Conservation (phyloP, 1,140 invertebrate genomes). For the Magallana angulata region DNA sequence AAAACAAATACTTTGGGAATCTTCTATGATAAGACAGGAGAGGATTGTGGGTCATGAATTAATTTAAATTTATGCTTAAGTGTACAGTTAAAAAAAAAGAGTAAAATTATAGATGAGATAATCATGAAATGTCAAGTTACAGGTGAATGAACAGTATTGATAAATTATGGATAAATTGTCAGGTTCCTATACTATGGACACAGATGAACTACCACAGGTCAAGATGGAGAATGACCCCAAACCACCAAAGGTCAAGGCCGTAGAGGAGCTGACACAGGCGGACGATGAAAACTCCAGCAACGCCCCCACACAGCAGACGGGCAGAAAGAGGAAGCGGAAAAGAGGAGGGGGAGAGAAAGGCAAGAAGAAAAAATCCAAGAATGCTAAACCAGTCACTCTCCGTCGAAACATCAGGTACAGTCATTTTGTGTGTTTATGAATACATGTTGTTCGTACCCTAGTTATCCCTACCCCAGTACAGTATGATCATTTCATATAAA, state of each 20-base stretch:
- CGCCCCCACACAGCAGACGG: conserved; percentile 32
- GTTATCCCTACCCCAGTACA: not conserved
- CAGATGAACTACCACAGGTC: conserved; percentile 44
- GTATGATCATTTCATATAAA: not conserved
- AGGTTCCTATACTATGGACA: not conserved
- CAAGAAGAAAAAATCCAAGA: conserved; percentile 59
- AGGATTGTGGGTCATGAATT: too few species aligned
- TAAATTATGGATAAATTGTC: not conserved
- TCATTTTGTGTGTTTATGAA: not conserved
- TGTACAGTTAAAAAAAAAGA: too few species aligned
- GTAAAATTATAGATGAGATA: too few species aligned
- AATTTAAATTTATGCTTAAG: too few species aligned
- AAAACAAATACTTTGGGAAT: not conserved
- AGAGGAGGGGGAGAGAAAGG: conserved; percentile 49
- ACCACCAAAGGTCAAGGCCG: not conserved
- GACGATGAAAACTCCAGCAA: conserved; percentile 43
- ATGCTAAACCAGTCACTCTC: conserved; percentile 60
- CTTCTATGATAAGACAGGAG: too few species aligned
- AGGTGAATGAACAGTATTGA: too few species aligned
- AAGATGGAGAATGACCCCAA: conserved; percentile 49
- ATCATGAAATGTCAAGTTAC: too few species aligned
- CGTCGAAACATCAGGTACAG: conserved; percentile 73
- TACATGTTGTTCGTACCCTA: not conserved
- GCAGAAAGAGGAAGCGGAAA: conserved; percentile 58
- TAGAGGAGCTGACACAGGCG: conserved; percentile 10